phyloP scores from a whole-genome alignment of 1,140 invertebrate genomes.

The Drosophila micromelanica region DNA sequence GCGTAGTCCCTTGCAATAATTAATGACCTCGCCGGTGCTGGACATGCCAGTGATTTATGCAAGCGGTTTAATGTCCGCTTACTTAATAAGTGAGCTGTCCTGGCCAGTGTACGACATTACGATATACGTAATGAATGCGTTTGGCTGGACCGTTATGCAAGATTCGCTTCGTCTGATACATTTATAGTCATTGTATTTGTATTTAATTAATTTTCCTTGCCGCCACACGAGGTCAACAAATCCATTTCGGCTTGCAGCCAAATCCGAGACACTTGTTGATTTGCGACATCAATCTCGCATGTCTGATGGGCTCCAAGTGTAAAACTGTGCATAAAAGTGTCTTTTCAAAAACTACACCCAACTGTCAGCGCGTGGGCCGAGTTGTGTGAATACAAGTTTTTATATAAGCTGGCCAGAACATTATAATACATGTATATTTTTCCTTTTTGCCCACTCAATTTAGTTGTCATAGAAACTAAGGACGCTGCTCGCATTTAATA shows the following conservation, averaged over 20 bases:
- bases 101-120: constrained; percentile 54
- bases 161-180: constrained; percentile 42
- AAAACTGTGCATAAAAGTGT: constrained; percentile 54
- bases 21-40: constrained; percentile 58
- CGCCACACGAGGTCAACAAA: background rate
- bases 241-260: constrained; percentile 1
- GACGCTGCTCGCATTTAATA: constrained; percentile 51
- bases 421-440: constrained; percentile 16
- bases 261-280: constrained; percentile 63
- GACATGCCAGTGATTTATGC: constrained; percentile 72
- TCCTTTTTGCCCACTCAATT: constrained; percentile 41
- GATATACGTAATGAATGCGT: constrained; percentile 50
- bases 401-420: constrained; percentile 37
- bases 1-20: constrained; percentile 65
- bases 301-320: constrained; percentile 18
- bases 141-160: constrained; percentile 54
- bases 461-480: constrained; percentile 66
- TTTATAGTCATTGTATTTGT: constrained; percentile 61
- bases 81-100: constrained; percentile 69
- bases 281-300: constrained; percentile 65
- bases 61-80: constrained; percentile 73
- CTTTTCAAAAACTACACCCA: constrained; percentile 51
- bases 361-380: constrained; percentile 36
- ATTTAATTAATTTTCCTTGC: constrained; percentile 71
- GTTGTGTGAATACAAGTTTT: constrained; percentile 16